Evolutionary conservation across 2,113 vertebrate genomes (phyloP).

Genomic region (Chaetodon auriga): DNA sequence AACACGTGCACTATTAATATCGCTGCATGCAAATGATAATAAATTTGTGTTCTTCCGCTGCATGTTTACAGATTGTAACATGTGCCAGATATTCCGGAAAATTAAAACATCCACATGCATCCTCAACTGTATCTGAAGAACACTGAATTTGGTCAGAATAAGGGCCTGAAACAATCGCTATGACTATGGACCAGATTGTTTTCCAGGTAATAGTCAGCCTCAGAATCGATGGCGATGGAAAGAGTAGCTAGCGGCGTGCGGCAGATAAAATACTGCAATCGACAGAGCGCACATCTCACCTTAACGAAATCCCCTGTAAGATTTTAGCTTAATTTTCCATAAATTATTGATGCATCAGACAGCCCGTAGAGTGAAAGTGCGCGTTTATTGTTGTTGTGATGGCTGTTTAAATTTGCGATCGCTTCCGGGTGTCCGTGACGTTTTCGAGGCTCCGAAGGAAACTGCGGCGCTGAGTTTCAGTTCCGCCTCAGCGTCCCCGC

Average conservation of each 20-base stretch:
- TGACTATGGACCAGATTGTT: constrained; percentile 39
- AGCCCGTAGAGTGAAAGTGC: constrained; percentile 34
- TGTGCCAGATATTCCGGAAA: neutral
- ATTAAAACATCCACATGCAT: fast-evolving
- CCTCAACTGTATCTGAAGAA: fast-evolving
- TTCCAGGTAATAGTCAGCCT: constrained; percentile 72
- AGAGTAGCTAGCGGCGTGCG: constrained; percentile 1
- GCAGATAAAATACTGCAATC: neutral
- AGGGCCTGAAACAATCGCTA: neutral
- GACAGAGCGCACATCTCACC: constrained; percentile 15
- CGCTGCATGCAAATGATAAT: neutral
- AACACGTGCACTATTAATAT: constrained; percentile 18
- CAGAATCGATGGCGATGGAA: constrained; percentile 42
- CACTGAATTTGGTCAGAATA: neutral
- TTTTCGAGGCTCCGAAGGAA: constrained; percentile 42
- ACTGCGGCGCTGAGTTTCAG: constrained; percentile 16
- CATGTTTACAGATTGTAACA: neutral
- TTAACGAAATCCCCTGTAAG: neutral
- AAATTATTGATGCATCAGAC: constrained; percentile 2
- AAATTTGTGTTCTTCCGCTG: fast-evolving
- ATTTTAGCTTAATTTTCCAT: constrained; percentile 2
- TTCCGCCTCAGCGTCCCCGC: constrained; percentile 34
- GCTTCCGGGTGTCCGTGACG: constrained; percentile 65
- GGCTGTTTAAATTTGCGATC: constrained; percentile 70
- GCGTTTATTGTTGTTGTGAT: constrained; percentile 64